A percentile compares a stretch with the other conserved stretches of the same genome.
Evolutionary conservation across 2,113 vertebrate species (phyloP).

Genomic region (Gnathonemus echidnorhynchus): DNA sequence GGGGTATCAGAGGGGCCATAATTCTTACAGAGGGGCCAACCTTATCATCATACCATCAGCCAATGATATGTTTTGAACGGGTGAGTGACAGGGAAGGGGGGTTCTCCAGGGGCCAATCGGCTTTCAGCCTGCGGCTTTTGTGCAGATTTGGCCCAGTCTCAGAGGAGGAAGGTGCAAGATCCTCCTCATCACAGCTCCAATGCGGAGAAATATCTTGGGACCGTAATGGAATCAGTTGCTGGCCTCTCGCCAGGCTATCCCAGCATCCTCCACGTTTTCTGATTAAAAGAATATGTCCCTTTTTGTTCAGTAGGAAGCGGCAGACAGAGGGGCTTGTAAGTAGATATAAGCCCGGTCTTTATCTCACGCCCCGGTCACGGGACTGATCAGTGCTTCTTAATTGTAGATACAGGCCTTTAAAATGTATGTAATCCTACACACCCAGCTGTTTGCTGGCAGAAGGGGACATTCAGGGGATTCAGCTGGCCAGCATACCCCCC

Average conservation of each 20-base stretch:
- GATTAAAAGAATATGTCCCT: neutral
- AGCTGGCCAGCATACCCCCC: neutral
- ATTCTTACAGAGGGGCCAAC: neutral
- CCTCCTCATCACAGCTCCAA: slow-evolving; percentile 4
- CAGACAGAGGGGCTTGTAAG: neutral
- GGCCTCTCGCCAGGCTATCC: slow-evolving; percentile 9
- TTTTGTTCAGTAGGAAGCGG: neutral
- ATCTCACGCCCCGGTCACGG: neutral
- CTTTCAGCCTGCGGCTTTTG: neutral
- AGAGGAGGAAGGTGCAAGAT: slow-evolving; percentile 7
- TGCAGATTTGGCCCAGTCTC: slow-evolving; percentile 23
- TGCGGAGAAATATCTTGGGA: neutral
- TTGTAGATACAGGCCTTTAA: slow-evolving; percentile 8
- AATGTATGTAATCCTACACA: slow-evolving; percentile 4
- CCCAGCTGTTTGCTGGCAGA: slow-evolving; percentile 10
- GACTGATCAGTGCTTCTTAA: neutral
- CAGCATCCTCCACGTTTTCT: neutral
- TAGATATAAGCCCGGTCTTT: neutral
- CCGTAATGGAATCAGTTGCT: slow-evolving; percentile 7
- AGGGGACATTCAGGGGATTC: slow-evolving; percentile 7
- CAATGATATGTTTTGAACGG: neutral
- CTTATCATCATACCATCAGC: neutral
- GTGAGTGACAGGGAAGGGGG: neutral
- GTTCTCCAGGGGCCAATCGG: neutral
- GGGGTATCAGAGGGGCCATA: neutral